These are phyloP conservation scores for Cyprinodon diabolis DNA, from an alignment of 2,797 vertebrate genomes.

Conservation along the genomic window DNA sequence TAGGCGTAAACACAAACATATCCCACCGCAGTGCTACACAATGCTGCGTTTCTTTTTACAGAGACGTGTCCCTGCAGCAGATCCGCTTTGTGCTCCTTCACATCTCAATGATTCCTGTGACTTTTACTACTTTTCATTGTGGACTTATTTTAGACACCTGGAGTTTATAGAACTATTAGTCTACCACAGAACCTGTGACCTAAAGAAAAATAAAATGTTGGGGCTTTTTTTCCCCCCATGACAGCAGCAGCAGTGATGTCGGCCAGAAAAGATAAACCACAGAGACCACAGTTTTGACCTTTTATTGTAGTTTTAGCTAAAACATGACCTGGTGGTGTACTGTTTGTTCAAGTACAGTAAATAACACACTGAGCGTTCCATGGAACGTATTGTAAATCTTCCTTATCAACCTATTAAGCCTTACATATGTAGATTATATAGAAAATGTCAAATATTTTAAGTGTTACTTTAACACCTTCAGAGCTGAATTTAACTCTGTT, in stretches of 20 bases:
- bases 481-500: too few relatives aligned
- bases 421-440: not conserved
- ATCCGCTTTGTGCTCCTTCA: slow-evolving; percentile 14
- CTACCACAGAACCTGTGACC: not conserved
- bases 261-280: slow-evolving; percentile 18
- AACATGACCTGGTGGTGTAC: slow-evolving; percentile 41
- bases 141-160: not conserved
- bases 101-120: not conserved
- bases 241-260: slow-evolving; percentile 11
- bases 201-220: not conserved
- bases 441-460: not conserved
- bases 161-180: slow-evolving; percentile 12
- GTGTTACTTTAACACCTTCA: too few relatives aligned
- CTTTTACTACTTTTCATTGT: not conserved
- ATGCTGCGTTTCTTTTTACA: slow-evolving; percentile 14
- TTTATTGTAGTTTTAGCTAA: slow-evolving; percentile 16
- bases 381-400: not conserved
- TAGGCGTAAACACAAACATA: slow-evolving; percentile 61
- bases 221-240: slow-evolving; percentile 15
- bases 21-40: slow-evolving; percentile 22
- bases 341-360: slow-evolving; percentile 36
- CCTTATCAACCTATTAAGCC: not conserved
- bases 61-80: not conserved
- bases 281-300: slow-evolving; percentile 30
- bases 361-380: slow-evolving; percentile 35